Percentiles rank a stretch among this genome's conserved stretches.
Conservation (phyloP, 2,888 invertebrate species). For the Meghimatium bilineatum region DNA sequence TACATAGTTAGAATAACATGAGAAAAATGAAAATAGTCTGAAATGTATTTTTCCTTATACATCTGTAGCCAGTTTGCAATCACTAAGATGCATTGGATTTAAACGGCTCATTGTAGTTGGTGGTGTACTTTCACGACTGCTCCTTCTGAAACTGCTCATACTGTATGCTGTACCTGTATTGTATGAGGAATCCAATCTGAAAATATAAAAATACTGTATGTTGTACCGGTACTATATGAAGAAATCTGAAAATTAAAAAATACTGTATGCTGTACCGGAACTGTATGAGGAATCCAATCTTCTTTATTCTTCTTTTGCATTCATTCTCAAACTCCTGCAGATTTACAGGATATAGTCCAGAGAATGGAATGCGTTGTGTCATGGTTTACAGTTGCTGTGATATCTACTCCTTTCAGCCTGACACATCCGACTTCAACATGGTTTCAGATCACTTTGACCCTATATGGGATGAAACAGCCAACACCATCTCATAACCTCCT, state of each 20-base stretch:
- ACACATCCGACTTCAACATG: too few relatives aligned
- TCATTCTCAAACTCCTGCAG: too few relatives aligned
- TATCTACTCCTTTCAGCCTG: too few relatives aligned
- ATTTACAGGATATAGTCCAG: too few relatives aligned
- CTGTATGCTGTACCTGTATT: slow-evolving; percentile 45
- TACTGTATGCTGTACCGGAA: too few relatives aligned
- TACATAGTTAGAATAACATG: neutral
- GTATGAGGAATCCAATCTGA: slow-evolving; percentile 48
- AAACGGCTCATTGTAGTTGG: slow-evolving; percentile 56
- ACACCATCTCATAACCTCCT: too few relatives aligned
- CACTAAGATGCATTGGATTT: slow-evolving; percentile 63
- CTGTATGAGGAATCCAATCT: too few relatives aligned
- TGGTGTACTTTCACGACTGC: slow-evolving; percentile 40
- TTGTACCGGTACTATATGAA: neutral
- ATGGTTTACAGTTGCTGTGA: too few relatives aligned
- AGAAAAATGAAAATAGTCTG: neutral
- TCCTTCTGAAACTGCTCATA: slow-evolving; percentile 52
- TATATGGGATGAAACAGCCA: too few relatives aligned
- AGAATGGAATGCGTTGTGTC: too few relatives aligned
- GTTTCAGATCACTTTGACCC: too few relatives aligned
- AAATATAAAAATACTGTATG: neutral
- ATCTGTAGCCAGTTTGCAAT: slow-evolving; percentile 69
- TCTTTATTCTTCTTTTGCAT: too few relatives aligned
- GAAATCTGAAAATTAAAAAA: neutral
- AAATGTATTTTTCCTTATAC: slow-evolving; percentile 56